Base-by-base conservation (phyloP, 2,797 vertebrate species). In the Nothura maculosa region DNA sequence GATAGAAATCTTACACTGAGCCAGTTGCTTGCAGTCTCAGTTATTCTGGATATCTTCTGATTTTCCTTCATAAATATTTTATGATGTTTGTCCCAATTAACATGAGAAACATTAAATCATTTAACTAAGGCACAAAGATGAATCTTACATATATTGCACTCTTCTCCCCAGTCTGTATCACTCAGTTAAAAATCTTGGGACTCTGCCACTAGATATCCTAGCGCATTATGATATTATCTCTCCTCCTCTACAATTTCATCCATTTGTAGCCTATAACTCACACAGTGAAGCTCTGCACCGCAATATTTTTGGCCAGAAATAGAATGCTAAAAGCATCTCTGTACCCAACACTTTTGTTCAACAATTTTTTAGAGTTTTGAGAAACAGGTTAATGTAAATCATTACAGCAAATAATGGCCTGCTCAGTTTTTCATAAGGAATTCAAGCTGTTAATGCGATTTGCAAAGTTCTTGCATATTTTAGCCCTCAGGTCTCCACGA, bases 381-480 rank as follows among this genome's bases (percentile, higher is more conserved):
- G 80, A 81, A 87, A 79, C 34, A 68, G 45, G 66, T 68, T 91
- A 78, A 94, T 85, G 64, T 66, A 90, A 93, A 92, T 64, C 62
- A 48, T 43, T 70, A 21, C 10, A 81, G 34, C 1, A 1, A 70
- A 50, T 86, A 2, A 1, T 25, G 8, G 38, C 9, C 67, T 90
- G 36, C 34, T 94, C 40, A 8, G 32, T 60, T 78, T 94, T 64
- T 70, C 55, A 57, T 2, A 72, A 85, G 32, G 7, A 2, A 20
- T 66, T 85, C 62, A 89, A 58, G 57, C 28, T 75, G 45, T 64
- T 76, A 55, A 36, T 21, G 30, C 14, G 36, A 61, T 68, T 89
- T 61, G 76, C 42, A 50, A 48, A 92, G 74, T 82, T 95, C 82
- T 87, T 92, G 47, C n/a, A 54, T 80, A 70, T 89, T 96, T 94